Percentiles rank a stretch among this genome's conserved stretches.
Evolutionary conservation across 2,797 vertebrate species (phyloP).

Genomic region (Epinephelus malabaricus): DNA sequence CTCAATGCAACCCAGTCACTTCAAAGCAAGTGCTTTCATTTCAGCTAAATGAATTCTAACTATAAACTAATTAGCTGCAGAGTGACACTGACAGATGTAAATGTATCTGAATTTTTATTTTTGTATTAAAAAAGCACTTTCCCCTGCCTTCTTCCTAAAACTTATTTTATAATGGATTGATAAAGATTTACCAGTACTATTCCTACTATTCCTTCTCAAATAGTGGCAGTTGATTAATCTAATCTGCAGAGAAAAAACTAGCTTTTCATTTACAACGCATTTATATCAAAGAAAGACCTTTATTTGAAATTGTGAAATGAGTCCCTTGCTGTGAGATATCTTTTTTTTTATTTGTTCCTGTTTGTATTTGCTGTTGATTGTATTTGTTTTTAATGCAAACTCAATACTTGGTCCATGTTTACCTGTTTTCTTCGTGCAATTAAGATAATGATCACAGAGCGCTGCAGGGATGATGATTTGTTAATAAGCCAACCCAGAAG

Average conservation of each 20-base stretch:
- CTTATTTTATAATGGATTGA: no score
- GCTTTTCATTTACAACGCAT: neutral
- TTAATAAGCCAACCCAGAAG: no score
- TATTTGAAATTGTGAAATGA: neutral
- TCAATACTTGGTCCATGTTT: neutral
- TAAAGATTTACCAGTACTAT: no score
- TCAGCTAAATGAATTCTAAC: conserved; percentile 33
- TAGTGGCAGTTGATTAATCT: no score
- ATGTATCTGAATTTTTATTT: conserved; percentile 7
- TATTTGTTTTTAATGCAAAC: neutral
- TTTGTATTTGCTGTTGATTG: neutral
- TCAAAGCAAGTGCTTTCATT: conserved; percentile 35
- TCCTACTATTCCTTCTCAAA: no score
- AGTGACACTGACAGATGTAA: conserved; percentile 25
- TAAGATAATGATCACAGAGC: no score
- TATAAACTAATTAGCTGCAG: conserved; percentile 1
- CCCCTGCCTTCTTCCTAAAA: neutral
- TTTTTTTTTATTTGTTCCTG: neutral
- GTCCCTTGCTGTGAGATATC: neutral
- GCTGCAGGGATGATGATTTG: no score
- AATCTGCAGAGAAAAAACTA: neutral
- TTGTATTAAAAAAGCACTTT: neutral
- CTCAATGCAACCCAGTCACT: conserved; percentile 32
- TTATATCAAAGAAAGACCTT: neutral
- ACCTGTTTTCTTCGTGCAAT: no score